These are phyloP conservation scores for Iphiclides podalirius DNA, from an alignment of 2,888 invertebrate genomes.

Conservation along the genomic window DNA sequence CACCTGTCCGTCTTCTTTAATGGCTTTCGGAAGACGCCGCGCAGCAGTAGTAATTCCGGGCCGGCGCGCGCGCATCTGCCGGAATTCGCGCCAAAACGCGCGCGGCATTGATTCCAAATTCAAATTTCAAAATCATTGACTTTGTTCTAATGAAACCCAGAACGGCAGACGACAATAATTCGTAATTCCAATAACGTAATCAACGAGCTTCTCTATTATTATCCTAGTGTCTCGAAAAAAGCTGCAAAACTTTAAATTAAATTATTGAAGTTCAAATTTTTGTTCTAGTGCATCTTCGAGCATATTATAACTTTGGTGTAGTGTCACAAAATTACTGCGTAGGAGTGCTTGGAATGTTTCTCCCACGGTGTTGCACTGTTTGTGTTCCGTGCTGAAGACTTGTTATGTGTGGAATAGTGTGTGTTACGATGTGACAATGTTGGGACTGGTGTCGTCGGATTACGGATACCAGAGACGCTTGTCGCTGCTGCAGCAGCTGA, in stretches of 20 bases:
- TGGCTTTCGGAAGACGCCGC: constrained; percentile 70
- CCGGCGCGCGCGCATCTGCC: constrained; percentile 68
- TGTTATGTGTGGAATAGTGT: too few species aligned
- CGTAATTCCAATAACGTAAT: neutral
- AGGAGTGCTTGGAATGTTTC: too few species aligned
- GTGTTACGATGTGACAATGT: constrained; percentile 47
- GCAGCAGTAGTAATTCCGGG: constrained; percentile 49
- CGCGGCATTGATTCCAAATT: constrained; percentile 2
- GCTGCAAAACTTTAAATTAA: too few species aligned
- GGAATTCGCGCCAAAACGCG: constrained; percentile 58
- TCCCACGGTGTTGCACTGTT: neutral
- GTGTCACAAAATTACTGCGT: too few species aligned
- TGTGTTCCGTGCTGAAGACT: constrained; percentile 21
- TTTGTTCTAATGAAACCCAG: constrained; percentile 26
- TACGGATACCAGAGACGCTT: constrained; percentile 65
- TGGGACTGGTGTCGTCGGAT: constrained; percentile 66
- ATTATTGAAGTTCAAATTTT: too few species aligned
- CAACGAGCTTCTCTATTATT: too few species aligned
- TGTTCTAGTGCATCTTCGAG: too few species aligned
- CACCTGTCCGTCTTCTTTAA: constrained; percentile 72
- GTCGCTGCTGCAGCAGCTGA: constrained; percentile 65
- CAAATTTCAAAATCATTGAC: neutral
- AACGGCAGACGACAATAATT: neutral
- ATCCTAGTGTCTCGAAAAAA: too few species aligned
- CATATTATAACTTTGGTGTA: too few species aligned